Base-by-base conservation (phyloP, 37 sponge, comb jelly and placozoan genomes). In the Haliclona indistincta region DNA sequence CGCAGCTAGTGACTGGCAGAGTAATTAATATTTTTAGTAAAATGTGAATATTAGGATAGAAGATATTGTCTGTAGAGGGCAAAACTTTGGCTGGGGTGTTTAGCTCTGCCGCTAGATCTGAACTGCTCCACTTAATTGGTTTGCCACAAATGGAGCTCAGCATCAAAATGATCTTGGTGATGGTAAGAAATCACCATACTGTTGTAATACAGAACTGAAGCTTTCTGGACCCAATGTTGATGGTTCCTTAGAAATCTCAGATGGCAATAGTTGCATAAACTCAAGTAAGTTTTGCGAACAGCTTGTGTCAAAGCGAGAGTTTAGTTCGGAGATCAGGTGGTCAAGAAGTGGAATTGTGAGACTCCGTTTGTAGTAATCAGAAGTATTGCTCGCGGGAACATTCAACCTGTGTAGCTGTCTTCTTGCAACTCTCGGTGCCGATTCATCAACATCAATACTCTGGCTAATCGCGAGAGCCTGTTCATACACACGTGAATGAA, bases 1-100 rank as follows among this genome's bases (percentile, higher is more conserved):
- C 81, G 62, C 81, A 86, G 64, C 87, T 80, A 13, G 81, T 86
- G 19, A 86, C 70, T 47, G 87, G 87, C 30, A 80, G 39, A 25
- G 86, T 80, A 36, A 75, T 63, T 52, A 79, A 22, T 38, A 86
- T 79, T 13, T 19, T 62, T 42, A 84, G 25, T 23, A 86, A 43
- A 30, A 70, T 52, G 61, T 43, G 64, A 45, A 87, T 87, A 55
- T 87, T 68, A 2, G 66, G 81, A 69, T 47, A 80, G 56, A 71
- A 84, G 72, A 77, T 78, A 6, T 64, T 10, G 65, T 84, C 78
- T 34, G 78, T 70, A 56, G 49, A 35, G 28, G 55, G 19, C 56
- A 84, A 42, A 8, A 54, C 85, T 44, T 84, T 77, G 43, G 0
- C 78, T 26, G 71, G 65, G 39, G 78, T 70, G 43, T 70, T 26